phyloP scores from a whole-genome alignment of 1,140 invertebrate species.

The Chymomyza costata region DNA sequence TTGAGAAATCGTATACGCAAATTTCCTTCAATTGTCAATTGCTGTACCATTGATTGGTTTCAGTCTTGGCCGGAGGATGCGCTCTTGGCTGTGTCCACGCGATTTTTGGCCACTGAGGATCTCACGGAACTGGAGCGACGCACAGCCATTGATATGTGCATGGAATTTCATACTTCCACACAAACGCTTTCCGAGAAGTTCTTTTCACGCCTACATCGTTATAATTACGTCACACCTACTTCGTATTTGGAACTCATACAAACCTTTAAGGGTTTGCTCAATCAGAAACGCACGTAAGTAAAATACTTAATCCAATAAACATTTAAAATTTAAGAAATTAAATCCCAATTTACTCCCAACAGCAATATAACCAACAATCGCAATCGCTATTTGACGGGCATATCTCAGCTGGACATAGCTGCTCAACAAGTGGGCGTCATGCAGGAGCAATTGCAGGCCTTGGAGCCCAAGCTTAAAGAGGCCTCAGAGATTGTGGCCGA shows the following conservation, averaged over 20 bases:
- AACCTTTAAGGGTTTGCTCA: conserved; percentile 90
- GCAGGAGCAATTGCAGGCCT: conserved; percentile 87
- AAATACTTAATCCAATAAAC: too few species aligned
- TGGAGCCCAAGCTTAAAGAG: conserved; percentile 92
- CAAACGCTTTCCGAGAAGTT: conserved; percentile 86
- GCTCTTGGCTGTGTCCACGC: conserved; percentile 90
- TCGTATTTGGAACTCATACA: conserved; percentile 95
- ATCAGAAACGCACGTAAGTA: conserved; percentile 82
- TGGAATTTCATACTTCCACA: conserved; percentile 92
- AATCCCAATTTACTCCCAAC: not conserved
- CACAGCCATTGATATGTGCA: conserved; percentile 90
- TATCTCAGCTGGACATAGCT: conserved; percentile 91
- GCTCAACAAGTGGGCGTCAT: conserved; percentile 89
- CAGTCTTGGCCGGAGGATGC: conserved; percentile 97
- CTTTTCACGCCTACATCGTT: conserved; percentile 81
- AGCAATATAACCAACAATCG: conserved; percentile 78
- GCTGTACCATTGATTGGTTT: conserved; percentile 98
- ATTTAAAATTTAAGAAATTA: not conserved
- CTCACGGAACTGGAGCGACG: conserved; percentile 82
- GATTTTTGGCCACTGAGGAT: conserved; percentile 91
- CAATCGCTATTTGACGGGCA: conserved; percentile 88
- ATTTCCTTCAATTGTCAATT: conserved; percentile 96
- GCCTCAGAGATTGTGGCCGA: conserved; percentile 81
- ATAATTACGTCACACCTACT: conserved; percentile 95
- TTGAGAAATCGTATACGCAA: conserved; percentile 92